phyloP scores from a whole-genome alignment of 2,888 invertebrate species.

The Emesis russula region DNA sequence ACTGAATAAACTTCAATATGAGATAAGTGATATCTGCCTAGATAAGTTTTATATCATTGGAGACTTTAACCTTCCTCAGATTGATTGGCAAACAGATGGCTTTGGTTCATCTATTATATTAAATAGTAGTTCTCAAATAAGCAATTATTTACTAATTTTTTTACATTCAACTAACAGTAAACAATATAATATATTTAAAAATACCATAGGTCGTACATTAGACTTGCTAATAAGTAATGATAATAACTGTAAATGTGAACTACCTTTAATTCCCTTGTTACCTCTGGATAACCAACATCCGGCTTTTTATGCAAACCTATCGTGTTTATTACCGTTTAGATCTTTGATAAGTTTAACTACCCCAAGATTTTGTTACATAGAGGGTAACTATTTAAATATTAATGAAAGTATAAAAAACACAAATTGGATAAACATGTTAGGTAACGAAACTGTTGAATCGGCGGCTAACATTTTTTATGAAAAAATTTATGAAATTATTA shows the following conservation, averaged over 20 bases:
- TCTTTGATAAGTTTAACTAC: not conserved
- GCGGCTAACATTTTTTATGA: constrained; percentile 11
- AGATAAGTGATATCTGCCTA: not conserved
- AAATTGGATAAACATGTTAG: not conserved
- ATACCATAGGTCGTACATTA: not conserved
- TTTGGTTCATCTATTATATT: not conserved
- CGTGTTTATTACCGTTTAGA: not conserved
- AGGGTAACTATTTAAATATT: constrained; percentile 19
- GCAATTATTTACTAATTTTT: not conserved
- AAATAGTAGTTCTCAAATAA: not conserved
- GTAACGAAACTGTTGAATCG: not conserved
- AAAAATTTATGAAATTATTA: constrained; percentile 7
- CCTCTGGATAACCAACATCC: not conserved
- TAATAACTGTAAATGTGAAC: not conserved
- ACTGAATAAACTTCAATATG: not conserved
- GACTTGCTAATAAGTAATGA: constrained; percentile 5
- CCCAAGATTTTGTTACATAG: not conserved
- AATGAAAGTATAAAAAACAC: not conserved
- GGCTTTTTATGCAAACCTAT: not conserved
- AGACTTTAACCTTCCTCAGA: not conserved
- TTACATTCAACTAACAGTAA: not conserved
- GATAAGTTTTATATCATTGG: not conserved
- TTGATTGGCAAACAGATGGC: not conserved
- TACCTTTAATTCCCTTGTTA: not conserved
- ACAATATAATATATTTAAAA: not conserved